phyloP scores from a whole-genome alignment of 1,140 invertebrate genomes.

The Trichogramma pretiosum region DNA sequence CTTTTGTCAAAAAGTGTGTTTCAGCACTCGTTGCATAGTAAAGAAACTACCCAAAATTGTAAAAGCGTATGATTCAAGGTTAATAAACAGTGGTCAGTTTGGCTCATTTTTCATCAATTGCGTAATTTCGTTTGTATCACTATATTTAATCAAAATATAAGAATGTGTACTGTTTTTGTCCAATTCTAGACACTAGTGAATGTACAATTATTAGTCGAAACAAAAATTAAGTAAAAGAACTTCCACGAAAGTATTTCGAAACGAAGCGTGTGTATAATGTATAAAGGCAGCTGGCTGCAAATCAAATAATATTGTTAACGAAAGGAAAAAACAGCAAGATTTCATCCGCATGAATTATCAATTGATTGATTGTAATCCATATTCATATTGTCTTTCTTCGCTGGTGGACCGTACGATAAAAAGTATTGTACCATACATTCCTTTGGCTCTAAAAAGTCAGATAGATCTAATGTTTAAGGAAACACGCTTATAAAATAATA shows the following conservation, averaged over 20 bases:
- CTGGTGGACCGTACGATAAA: conserved; percentile 36
- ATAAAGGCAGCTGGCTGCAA: conserved; percentile 41
- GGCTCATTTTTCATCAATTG: no score
- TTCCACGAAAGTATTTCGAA: conserved; percentile 31
- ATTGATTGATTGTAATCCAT: conserved; percentile 24
- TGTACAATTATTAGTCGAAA: conserved; percentile 1
- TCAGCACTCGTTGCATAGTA: no score
- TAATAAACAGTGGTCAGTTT: no score
- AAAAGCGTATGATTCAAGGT: no score
- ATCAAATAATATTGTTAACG: no score
- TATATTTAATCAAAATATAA: no score
- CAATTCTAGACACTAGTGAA: no score
- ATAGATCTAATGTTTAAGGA: conserved; percentile 36
- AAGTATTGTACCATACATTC: conserved; percentile 50
- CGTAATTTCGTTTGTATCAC: no score
- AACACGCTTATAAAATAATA: conserved; percentile 15
- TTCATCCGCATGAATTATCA: conserved; percentile 10
- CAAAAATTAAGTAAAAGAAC: conserved; percentile 21
- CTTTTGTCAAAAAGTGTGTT: no score
- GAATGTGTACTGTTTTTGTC: no score
- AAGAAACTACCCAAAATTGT: no score
- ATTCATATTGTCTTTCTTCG: conserved; percentile 27
- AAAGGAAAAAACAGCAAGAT: conserved; percentile 20
- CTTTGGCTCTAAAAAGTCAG: conserved; percentile 49
- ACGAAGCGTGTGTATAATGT: conserved; percentile 11